Evolutionary conservation across 92 coral and sea anemone species (phyloP), one percentile per base, ranked within the genome.

Genomic region (Umimayanthus chanpuru): DNA sequence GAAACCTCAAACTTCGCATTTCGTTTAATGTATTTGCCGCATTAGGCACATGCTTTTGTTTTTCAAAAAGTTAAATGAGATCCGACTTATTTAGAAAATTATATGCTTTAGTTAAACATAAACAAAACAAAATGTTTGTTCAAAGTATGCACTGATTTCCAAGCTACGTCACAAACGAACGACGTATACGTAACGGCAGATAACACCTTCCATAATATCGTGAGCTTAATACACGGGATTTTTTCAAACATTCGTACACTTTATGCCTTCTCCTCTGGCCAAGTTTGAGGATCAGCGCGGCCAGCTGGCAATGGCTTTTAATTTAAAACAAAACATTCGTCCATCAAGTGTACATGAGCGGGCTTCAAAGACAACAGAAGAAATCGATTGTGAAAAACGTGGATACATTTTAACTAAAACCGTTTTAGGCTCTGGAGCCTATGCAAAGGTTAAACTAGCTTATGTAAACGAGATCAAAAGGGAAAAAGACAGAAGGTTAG

Each of bases 391-490:
- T 85, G 97, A 95, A 80, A 91, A 94, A 77, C 88, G 98, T 36
- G 99, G 99, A 65, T 97, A 94, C 89, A 92, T 80, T 79, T 79
- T 97, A 79, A 95, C 99, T 23, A 93, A 97, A 89, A 97, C 96
- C 16, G 90, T 93, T 77, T 85, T 97, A 65, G 99, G 99, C 14
- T 87, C 96, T 36, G 99, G 99, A 66, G 99, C 98, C 1, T 97
- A 97, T 85, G 99, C 99, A 9, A 97, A 97, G 77, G 99, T 97
- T 16, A 97, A 97, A 81, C 86, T 97, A 50, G 99, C 99, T 16
- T 97, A 91, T 80, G 99, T 95, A n/a, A 88, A 91, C 95, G 93
- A 92, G 77, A 82, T 30, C n/a, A 97, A 97, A 73, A 88, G 76
- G 43, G 98, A 94, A 39, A 94, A 90, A 68, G 94, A 97, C 58